Evolutionary conservation across 2,888 invertebrate species (phyloP), one percentile per base, ranked within the genome.

Genomic region (Latrodectus elegans): DNA sequence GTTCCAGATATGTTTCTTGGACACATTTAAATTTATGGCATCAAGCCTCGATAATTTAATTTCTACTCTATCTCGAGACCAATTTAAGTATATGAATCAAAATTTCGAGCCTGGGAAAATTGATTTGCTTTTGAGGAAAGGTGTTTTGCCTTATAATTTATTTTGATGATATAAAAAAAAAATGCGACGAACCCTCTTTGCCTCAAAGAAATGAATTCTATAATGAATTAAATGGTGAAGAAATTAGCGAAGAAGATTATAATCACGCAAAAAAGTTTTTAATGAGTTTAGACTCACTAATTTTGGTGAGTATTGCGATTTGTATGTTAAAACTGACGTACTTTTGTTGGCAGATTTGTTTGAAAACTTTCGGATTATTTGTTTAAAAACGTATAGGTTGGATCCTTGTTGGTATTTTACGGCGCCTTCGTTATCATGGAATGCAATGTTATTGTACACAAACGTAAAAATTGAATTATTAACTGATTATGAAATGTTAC

Each of bases 281-380:
- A n/a, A n/a, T n/a, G n/a, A n/a, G n/a, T n/a, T n/a, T n/a, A n/a
- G n/a, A n/a, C n/a, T n/a, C 53, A 78, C 87, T 22, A 91, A 81
- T 79, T 82, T 91, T 75, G 87, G 89, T 71, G 90, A 91, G 79
- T 91, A 90, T 84, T 87, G 87, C 68, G 87, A 88, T 52, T 83
- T 90, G 38, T 90, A 91, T 87, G 84, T 90, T 73, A 90, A 88
- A 73, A 90, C 90, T 49, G 91, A 91, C 90, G 90, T 91, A 1
- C 86, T 91, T 14, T 86, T 91, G 22, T 89, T 92, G 38, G 90
- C 91, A 52, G 91, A 92, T 90, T 90, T 91, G 22, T 91, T 91
- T 90, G 91, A 92, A 86, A 90, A 88, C n/a, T 92, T 92, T 84
- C 89, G 91, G 89, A 85, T 90, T 38, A 79, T 91, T 26, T 90